Evolutionary conservation across 2,888 invertebrate species (phyloP).

Genomic region (Lagria hirta): DNA sequence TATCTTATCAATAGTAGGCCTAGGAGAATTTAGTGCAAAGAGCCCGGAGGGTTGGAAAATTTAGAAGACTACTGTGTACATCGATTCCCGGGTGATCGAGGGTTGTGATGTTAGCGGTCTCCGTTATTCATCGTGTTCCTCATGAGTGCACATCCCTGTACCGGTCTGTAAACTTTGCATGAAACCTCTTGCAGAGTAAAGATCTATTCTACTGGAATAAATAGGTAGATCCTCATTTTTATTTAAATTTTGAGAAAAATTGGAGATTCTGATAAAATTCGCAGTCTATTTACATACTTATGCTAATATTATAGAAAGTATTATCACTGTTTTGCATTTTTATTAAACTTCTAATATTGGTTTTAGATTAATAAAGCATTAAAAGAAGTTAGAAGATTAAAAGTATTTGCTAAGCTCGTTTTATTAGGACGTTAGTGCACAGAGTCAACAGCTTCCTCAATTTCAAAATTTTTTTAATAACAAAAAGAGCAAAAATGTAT

Average conservation of each 20-base stretch:
- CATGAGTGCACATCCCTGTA: slow-evolving; percentile 38
- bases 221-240: slow-evolving; percentile 38
- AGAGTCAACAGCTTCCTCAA: too few species aligned
- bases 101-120: slow-evolving; percentile 28
- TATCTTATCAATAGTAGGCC: slow-evolving; percentile 10
- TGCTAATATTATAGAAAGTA: slow-evolving; percentile 8
- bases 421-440: too few species aligned
- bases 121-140: slow-evolving; percentile 36
- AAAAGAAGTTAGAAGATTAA: too few species aligned
- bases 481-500: too few species aligned
- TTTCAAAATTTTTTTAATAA: too few species aligned
- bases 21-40: slow-evolving; percentile 13
- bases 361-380: too few species aligned
- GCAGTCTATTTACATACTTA: too few species aligned
- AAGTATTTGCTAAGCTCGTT: too few species aligned
- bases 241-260: slow-evolving; percentile 21
- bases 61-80: slow-evolving; percentile 24
- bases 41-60: slow-evolving; percentile 20
- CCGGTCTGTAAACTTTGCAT: slow-evolving; percentile 38
- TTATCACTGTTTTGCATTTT: too few species aligned
- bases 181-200: slow-evolving; percentile 37
- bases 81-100: slow-evolving; percentile 29
- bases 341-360: too few species aligned
- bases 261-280: too few species aligned
- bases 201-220: slow-evolving; percentile 38